Evolutionary conservation across 1,140 invertebrate species (phyloP).

Genomic region (Carcinoscorpius rotundicauda): DNA sequence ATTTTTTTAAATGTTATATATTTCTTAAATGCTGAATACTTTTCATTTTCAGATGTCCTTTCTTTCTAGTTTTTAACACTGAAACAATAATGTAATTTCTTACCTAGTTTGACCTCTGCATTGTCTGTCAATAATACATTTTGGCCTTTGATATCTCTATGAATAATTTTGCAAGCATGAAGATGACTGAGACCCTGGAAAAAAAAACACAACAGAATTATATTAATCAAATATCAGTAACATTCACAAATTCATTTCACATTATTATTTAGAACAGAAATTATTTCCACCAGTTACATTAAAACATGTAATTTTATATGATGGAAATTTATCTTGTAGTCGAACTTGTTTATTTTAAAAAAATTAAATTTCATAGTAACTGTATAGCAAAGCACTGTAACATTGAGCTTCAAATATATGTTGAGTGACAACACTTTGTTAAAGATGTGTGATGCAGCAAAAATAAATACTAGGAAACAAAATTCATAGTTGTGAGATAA

Average conservation of each 20-base stretch:
- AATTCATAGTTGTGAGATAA: no score
- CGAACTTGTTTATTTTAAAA: no score
- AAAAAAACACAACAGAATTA: no score
- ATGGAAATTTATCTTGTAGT: neutral
- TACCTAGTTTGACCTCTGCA: slow-evolving; percentile 94
- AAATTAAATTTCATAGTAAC: neutral
- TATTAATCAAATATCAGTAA: no score
- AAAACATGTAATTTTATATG: slow-evolving; percentile 4
- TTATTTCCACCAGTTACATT: no score
- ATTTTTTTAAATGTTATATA: no score
- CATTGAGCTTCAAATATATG: neutral
- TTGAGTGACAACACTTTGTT: neutral
- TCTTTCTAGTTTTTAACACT: no score
- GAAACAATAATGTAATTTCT: slow-evolving; percentile 23
- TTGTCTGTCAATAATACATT: slow-evolving; percentile 99
- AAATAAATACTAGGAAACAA: no score
- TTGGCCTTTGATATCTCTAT: slow-evolving; percentile 99
- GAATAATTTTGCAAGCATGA: slow-evolving; percentile 98
- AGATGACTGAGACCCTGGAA: slow-evolving; percentile 83
- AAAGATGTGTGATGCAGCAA: no score
- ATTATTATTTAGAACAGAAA: no score
- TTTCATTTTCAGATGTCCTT: neutral
- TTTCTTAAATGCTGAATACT: neutral
- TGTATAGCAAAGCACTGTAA: neutral
- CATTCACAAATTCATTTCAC: no score